These are phyloP conservation scores for Poecilus cupreus DNA, from an alignment of 2,888 invertebrate species.

Conservation along the genomic window DNA sequence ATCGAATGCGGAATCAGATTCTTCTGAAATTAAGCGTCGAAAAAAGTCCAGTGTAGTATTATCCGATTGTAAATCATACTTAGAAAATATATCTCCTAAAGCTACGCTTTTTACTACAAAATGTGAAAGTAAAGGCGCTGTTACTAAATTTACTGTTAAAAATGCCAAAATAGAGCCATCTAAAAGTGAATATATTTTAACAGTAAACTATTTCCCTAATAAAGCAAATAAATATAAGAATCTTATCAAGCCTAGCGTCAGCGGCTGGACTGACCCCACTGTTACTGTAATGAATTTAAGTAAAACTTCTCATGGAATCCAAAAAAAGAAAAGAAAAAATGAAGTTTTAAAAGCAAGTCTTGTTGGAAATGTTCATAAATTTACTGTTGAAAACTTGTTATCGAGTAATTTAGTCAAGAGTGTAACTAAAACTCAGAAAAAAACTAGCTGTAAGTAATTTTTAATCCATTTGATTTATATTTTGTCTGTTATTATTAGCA, in stretches of 20 bases:
- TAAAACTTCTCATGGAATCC: constrained; percentile 24
- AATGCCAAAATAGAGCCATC: not conserved
- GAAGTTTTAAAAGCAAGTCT: constrained; percentile 21
- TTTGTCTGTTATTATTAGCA: constrained; percentile 2
- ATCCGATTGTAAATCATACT: not conserved
- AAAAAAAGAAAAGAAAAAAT: constrained; percentile 35
- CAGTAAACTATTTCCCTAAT: not conserved
- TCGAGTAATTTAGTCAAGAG: not conserved
- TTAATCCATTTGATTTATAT: not conserved
- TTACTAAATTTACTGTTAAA: constrained; percentile 37
- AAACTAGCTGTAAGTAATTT: not conserved
- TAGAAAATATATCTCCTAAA: constrained; percentile 3
- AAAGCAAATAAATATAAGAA: constrained; percentile 39
- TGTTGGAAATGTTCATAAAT: not conserved
- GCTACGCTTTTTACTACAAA: not conserved
- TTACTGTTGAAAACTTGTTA: constrained; percentile 19
- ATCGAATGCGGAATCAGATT: constrained; percentile 6
- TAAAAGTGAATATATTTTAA: constrained; percentile 41
- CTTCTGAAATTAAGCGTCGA: not conserved
- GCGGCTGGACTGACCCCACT: constrained; percentile 22
- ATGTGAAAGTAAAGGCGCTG: not conserved
- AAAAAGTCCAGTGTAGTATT: not conserved
- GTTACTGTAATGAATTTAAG: constrained; percentile 32
- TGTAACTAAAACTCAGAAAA: not conserved
- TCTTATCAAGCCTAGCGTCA: constrained; percentile 38